Evolutionary conservation across 2,888 invertebrate species (phyloP).

Genomic region (Epistrophella euchroma): DNA sequence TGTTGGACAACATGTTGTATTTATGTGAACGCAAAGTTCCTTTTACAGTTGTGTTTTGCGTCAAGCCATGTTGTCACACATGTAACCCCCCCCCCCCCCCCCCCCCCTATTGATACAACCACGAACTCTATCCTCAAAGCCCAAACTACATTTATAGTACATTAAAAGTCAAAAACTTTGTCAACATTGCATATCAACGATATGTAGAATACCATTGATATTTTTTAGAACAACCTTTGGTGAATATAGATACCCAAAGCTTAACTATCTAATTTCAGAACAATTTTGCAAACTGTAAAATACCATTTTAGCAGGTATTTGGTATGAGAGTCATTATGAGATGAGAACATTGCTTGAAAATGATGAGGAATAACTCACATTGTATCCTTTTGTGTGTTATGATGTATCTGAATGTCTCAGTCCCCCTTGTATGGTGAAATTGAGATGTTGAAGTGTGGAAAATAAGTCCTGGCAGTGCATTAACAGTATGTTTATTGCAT

Average conservation of each 20-base stretch:
- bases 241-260: too few relatives aligned
- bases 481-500: not conserved
- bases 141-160: too few relatives aligned
- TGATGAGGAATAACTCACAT: constrained; percentile 8
- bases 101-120: too few relatives aligned
- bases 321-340: not conserved
- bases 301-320: not conserved
- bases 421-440: not conserved
- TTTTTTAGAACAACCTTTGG: not conserved
- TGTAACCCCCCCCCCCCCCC: too few relatives aligned
- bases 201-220: not conserved
- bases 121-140: too few relatives aligned
- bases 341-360: constrained; percentile 3
- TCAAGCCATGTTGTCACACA: too few relatives aligned
- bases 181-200: too few relatives aligned
- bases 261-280: constrained; percentile 6
- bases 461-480: constrained; percentile 24
- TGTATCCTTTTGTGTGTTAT: not conserved
- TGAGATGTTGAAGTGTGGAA: constrained; percentile 17
- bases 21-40: too few relatives aligned
- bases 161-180: too few relatives aligned
- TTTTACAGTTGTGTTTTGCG: too few relatives aligned
- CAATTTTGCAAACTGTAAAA: constrained; percentile 4
- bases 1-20: too few relatives aligned
- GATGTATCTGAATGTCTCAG: constrained; percentile 5